These are phyloP conservation scores for Ridgeia piscesae DNA, from an alignment of 1,140 invertebrate genomes.

Conservation along the genomic window DNA sequence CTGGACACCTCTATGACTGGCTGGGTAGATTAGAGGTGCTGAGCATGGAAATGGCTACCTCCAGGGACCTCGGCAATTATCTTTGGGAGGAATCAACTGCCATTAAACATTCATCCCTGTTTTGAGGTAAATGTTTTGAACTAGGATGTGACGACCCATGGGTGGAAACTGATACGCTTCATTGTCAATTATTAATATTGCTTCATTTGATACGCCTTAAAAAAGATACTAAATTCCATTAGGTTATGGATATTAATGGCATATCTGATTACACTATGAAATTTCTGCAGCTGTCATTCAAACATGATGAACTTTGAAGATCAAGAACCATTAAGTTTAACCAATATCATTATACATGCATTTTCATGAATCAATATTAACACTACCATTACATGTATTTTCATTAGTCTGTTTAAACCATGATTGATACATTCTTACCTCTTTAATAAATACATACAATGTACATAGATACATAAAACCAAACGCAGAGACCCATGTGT, in stretches of 20 bases:
- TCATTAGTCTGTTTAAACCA: not conserved
- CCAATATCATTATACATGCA: not conserved
- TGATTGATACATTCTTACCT: not conserved
- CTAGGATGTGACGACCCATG: not conserved
- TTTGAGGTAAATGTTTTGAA: conserved; percentile 1
- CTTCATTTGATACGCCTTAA: not conserved
- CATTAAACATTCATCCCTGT: not conserved
- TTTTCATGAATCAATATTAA: too few relatives aligned
- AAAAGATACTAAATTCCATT: not conserved
- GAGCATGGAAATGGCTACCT: not conserved
- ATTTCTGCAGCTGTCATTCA: not conserved
- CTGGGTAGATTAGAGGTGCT: not conserved
- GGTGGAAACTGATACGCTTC: not conserved
- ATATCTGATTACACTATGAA: not conserved
- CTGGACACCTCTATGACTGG: not conserved
- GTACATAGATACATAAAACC: not conserved
- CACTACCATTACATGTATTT: too few relatives aligned
- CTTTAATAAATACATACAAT: not conserved
- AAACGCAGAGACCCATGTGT: not conserved
- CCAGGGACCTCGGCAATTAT: not conserved
- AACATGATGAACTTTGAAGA: not conserved
- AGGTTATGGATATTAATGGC: not conserved
- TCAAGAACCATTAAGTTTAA: not conserved
- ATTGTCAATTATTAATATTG: not conserved
- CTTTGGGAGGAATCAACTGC: not conserved